These are phyloP conservation scores for Rhingia campestris DNA, from an alignment of 2,888 invertebrate species.

Conservation along the genomic window DNA sequence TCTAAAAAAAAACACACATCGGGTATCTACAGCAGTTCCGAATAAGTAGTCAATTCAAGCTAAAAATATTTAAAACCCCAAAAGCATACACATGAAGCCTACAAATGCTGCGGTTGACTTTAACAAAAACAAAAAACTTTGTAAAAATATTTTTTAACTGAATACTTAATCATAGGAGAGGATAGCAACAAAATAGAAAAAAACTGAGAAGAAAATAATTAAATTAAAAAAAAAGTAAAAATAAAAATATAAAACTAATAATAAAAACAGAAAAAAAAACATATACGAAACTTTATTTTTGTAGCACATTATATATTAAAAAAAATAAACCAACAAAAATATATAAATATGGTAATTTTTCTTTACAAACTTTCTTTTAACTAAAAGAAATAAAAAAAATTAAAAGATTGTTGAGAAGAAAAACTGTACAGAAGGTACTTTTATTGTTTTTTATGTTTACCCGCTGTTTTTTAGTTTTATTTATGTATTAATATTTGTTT, in stretches of 20 bases:
- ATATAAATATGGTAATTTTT: conserved; percentile 32
- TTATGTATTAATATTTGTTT: conserved; percentile 23
- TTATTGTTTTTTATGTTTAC: conserved; percentile 10
- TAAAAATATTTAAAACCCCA: background rate
- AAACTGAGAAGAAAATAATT: conserved; percentile 52
- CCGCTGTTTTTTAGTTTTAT: conserved; percentile 7
- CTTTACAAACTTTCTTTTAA: conserved; percentile 52
- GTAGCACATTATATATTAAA: conserved; percentile 71
- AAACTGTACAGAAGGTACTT: conserved; percentile 45
- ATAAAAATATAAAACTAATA: conserved; percentile 1
- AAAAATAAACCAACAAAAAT: conserved; percentile 10
- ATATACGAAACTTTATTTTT: conserved; percentile 68
- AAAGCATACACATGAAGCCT: background rate
- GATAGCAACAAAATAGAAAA: conserved; percentile 42
- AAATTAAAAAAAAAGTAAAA: conserved; percentile 37
- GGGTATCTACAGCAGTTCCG: too few species aligned
- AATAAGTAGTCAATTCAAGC: background rate
- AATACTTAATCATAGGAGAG: conserved; percentile 54
- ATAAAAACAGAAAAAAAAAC: conserved; percentile 24
- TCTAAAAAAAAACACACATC: too few species aligned
- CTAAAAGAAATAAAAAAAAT: conserved; percentile 24
- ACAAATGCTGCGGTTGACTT: background rate
- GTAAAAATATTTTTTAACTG: conserved; percentile 20
- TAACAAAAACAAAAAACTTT: background rate
- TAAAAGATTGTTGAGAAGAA: conserved; percentile 64